Evolutionary conservation across 1,140 invertebrate genomes (phyloP).

Genomic region (Aricia agestis): DNA sequence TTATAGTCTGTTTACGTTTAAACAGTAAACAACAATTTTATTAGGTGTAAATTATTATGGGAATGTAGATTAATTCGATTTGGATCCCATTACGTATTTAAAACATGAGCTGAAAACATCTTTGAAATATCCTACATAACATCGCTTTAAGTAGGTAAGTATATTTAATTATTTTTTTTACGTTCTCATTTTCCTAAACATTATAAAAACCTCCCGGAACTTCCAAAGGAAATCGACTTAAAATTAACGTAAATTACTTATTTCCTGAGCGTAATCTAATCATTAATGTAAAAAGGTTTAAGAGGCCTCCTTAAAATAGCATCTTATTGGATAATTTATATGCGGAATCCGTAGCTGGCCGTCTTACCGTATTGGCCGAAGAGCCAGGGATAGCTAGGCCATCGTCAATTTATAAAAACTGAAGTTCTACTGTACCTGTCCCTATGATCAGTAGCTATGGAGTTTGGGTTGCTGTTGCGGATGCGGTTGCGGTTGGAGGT

Average conservation of each 20-base stretch:
- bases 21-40: too few relatives aligned
- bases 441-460: too few relatives aligned
- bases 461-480: too few relatives aligned
- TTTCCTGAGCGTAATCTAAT: constrained; percentile 13
- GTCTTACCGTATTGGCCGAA: constrained; percentile 47
- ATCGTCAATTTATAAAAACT: too few relatives aligned
- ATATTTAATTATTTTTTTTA: neutral
- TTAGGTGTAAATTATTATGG: too few relatives aligned
- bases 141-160: neutral
- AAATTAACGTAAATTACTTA: constrained; percentile 10
- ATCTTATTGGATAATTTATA: constrained; percentile 61
- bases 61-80: too few relatives aligned
- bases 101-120: neutral
- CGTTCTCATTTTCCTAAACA: neutral
- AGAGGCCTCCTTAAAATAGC: constrained; percentile 30
- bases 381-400: too few relatives aligned
- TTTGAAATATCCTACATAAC: neutral
- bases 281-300: constrained; percentile 40
- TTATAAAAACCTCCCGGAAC: neutral
- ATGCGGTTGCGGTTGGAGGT: too few relatives aligned
- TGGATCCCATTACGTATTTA: too few relatives aligned
- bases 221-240: constrained; percentile 10
- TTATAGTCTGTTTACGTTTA: too few relatives aligned
- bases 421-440: too few relatives aligned
- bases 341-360: constrained; percentile 52